Conservation (phyloP, 2,888 invertebrate species). For the Hofmannophila pseudospretella region DNA sequence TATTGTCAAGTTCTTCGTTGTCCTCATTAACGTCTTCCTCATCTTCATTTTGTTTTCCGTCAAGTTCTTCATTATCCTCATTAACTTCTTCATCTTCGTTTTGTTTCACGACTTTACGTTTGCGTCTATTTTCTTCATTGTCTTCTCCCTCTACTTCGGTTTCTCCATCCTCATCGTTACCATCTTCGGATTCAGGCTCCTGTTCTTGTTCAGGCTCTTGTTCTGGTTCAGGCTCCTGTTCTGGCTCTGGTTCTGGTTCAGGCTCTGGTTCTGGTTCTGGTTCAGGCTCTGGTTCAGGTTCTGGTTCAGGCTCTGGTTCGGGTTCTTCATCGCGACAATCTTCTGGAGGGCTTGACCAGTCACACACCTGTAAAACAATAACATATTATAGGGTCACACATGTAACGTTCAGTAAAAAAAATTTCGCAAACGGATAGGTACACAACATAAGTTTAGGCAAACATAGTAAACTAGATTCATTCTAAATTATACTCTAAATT, state of each 20-base stretch:
- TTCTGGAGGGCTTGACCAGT: conserved; percentile 44
- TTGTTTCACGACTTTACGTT: conserved; percentile 5
- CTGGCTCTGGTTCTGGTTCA: conserved; percentile 35
- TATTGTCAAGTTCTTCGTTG: conserved; percentile 10
- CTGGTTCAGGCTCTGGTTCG: conserved; percentile 41
- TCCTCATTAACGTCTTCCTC: conserved; percentile 6
- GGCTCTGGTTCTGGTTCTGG: conserved; percentile 54
- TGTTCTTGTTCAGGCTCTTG: conserved; percentile 43
- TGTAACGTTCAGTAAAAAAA: too few species aligned
- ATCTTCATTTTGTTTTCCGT: conserved; percentile 11
- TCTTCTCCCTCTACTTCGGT: conserved; percentile 14
- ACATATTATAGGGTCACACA: too few species aligned
- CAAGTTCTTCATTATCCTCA: conserved; percentile 14
- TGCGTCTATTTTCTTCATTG: conserved; percentile 3
- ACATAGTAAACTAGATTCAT: too few species aligned
- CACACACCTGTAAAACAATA: conserved; percentile 49
- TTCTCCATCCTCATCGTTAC: conserved; percentile 13
- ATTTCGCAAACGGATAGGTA: too few species aligned
- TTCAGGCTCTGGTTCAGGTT: conserved; percentile 29
- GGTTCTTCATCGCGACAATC: conserved; percentile 39
- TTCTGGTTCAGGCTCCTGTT: conserved; percentile 53
- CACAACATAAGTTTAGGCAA: too few species aligned
- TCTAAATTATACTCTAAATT: too few species aligned
- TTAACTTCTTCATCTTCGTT: too few species aligned
- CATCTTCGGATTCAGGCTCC: conserved; percentile 23